A percentile compares a stretch with the other conserved stretches of the same genome.
Evolutionary conservation across 2,797 vertebrate species (phyloP).

Genomic region (Pipistrellus pipistrellus): DNA sequence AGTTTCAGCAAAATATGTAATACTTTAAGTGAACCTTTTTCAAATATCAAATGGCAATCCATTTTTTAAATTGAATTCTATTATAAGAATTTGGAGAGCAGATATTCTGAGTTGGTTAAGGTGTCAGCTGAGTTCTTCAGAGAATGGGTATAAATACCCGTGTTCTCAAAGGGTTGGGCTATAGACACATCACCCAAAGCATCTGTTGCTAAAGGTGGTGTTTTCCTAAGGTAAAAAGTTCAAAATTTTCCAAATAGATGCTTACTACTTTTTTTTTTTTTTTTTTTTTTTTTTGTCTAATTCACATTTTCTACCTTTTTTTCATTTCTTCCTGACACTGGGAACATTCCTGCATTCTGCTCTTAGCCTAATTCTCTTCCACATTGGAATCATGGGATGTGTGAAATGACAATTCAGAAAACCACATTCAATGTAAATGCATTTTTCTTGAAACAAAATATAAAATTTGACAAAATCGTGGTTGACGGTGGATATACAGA

Average conservation of each 20-base stretch:
- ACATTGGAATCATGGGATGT: background rate
- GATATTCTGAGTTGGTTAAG: background rate
- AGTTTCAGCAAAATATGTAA: background rate
- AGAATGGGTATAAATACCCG: background rate
- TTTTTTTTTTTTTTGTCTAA: background rate
- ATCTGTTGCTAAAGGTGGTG: background rate
- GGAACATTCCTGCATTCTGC: slow-evolving; percentile 2
- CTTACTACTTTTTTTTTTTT: background rate
- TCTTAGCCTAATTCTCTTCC: background rate
- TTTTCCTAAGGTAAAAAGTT: background rate
- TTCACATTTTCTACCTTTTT: background rate
- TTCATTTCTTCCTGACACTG: background rate
- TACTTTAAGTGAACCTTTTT: background rate
- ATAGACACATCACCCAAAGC: background rate
- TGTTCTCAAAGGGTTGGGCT: background rate
- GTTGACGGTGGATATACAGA: background rate
- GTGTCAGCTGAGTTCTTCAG: background rate
- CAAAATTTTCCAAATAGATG: background rate
- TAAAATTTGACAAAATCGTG: background rate
- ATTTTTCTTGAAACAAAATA: slow-evolving; percentile 8
- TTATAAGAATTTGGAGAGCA: background rate
- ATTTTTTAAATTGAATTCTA: background rate
- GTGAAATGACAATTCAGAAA: background rate
- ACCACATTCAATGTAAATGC: background rate
- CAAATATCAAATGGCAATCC: background rate